A percentile compares a stretch with the other conserved stretches of the same genome.
These are phyloP conservation scores for Euzetes globulus DNA, from an alignment of 2,888 invertebrate species.

Conservation along the genomic window DNA sequence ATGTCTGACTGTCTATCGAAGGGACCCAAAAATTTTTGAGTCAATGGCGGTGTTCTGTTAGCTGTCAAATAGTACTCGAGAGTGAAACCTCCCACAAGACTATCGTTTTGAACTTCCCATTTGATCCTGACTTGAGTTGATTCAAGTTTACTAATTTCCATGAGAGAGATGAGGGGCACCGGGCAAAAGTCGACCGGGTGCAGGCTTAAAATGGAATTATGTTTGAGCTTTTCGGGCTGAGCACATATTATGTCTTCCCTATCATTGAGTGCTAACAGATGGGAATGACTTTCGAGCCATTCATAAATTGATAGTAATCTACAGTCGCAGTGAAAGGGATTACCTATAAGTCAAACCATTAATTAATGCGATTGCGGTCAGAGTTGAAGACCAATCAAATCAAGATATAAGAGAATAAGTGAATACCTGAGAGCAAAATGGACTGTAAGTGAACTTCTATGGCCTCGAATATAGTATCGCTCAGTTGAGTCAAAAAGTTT, in stretches of 20 bases:
- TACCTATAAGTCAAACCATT: constrained; percentile 56
- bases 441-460: constrained; percentile 74
- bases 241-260: constrained; percentile 57
- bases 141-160: constrained; percentile 79
- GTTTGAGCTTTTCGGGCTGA: constrained; percentile 70
- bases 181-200: constrained; percentile 75
- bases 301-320: constrained; percentile 84
- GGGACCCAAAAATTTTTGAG: constrained; percentile 37
- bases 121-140: constrained; percentile 65
- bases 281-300: constrained; percentile 81
- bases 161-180: constrained; percentile 68
- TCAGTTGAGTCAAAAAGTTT: constrained; percentile 52
- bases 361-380: constrained; percentile 18
- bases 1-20: constrained; percentile 61
- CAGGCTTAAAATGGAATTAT: constrained; percentile 65
- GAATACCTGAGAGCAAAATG: constrained; percentile 69
- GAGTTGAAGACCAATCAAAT: constrained; percentile 22
- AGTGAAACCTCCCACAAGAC: constrained; percentile 67
- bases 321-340: constrained; percentile 80
- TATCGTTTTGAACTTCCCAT: constrained; percentile 81
- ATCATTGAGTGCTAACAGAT: constrained; percentile 54
- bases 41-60: constrained; percentile 37
- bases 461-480: constrained; percentile 62
- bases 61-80: constrained; percentile 62
- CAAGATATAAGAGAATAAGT: background rate